phyloP scores from a whole-genome alignment of 1,140 invertebrate genomes.

The Pantala flavescens region DNA sequence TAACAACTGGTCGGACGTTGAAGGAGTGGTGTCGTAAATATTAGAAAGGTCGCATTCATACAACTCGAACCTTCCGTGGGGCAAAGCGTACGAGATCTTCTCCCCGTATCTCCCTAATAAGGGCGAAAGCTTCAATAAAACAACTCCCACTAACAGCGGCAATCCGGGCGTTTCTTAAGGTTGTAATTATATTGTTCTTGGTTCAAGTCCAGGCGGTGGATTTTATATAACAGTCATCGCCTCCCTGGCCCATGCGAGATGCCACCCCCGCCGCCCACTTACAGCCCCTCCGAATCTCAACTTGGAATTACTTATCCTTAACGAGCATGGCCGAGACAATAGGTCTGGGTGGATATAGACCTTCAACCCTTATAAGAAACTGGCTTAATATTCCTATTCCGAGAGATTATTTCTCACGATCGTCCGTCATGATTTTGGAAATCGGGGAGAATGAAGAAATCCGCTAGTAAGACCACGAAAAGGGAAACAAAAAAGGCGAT shows the following conservation, averaged over 20 bases:
- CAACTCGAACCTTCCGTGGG: too few species aligned
- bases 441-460: too few species aligned
- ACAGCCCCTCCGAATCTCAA: background rate
- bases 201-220: background rate
- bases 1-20: background rate
- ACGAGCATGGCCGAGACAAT: slow-evolving; percentile 1
- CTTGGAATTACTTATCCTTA: background rate
- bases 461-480: too few species aligned
- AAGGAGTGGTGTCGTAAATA: background rate
- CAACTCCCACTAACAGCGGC: background rate
- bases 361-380: too few species aligned
- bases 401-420: too few species aligned
- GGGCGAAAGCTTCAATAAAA: background rate
- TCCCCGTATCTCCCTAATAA: background rate
- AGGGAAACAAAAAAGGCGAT: too few species aligned
- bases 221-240: background rate
- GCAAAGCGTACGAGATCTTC: too few species aligned
- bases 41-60: background rate
- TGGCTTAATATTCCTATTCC: too few species aligned
- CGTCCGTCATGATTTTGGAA: too few species aligned
- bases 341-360: background rate
- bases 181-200: slow-evolving; percentile 1
- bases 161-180: background rate
- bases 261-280: background rate
- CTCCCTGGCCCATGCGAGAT: background rate